Base-by-base conservation (phyloP, 1,140 invertebrate genomes). In the Antheraea mylitta region DNA sequence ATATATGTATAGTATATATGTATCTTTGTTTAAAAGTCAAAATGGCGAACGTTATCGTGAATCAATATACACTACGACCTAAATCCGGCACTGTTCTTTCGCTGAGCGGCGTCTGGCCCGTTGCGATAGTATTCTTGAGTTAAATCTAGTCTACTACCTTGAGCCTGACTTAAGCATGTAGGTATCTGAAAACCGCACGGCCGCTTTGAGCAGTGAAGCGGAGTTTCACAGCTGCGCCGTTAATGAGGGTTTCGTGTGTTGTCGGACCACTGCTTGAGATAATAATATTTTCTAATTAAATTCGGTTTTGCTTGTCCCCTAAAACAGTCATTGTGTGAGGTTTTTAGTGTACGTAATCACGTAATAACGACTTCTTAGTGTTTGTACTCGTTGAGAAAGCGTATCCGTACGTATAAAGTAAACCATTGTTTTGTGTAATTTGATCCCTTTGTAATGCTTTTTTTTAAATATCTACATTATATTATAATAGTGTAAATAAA, bases 61-160 rank as follows among this genome's bases (percentile, higher is more conserved):
- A 48, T 13, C 11, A 48, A 9, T 48, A 7, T 6, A 48, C 3
- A 13, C 11, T 53, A 16, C 45, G 45, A 53, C 13, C 45, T 53
- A 16, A 53, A 1, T 53, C 45, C 45, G 45, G 16, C 16, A 53
- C 45, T 53, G 45, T 53, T 53, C 16, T 16, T 18, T 19, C 38
- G 64, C 48, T 18, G 18, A 42, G 13, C 64, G 64, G 19, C 53
- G 53, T 13, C 65, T 66, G 65, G 53, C 36, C n/a, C n/a, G 22
- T 22, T 18, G 65, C 18, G 77, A 79, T 79, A 76, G 71, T 60
- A 70, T 63, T 38, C 38, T 78, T 73, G 66, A 74, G 66, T 74
- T 65, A 78, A 79, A 74, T 76, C 72, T 66, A 75, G 70, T 70
- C 63, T 70, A 62, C 66, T 65, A 68, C 68, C 64, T 58, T 68